A percentile compares a stretch with the other conserved stretches of the same genome.
Conservation (phyloP, 1,140 invertebrate genomes). For the Mizuhopecten yessoensis region DNA sequence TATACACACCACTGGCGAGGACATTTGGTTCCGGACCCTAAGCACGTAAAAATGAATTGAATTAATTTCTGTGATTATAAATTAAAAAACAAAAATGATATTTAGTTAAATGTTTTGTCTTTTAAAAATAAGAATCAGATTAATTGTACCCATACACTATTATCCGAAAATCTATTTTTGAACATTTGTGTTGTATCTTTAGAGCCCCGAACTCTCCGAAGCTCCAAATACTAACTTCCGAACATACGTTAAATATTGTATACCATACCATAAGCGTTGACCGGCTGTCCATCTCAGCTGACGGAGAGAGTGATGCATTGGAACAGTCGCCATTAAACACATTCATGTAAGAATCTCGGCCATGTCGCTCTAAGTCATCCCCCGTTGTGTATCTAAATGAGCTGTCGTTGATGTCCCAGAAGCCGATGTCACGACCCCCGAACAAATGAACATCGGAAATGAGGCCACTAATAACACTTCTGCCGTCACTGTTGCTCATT, state of each 20-base stretch:
- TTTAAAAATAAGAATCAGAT: too few relatives aligned
- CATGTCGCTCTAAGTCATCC: background rate
- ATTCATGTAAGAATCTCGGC: background rate
- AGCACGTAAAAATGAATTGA: too few relatives aligned
- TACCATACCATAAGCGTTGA: background rate
- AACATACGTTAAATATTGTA: background rate
- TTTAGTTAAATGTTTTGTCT: too few relatives aligned
- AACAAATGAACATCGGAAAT: background rate
- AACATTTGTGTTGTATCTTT: too few relatives aligned
- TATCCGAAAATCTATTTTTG: too few relatives aligned
- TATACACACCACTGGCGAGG: background rate
- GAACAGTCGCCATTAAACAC: background rate
- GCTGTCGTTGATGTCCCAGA: background rate
- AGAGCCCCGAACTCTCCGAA: too few relatives aligned
- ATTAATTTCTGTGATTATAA: too few relatives aligned
- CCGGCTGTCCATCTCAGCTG: background rate
- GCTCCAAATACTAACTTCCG: too few relatives aligned
- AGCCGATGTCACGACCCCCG: background rate
- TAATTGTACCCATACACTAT: too few relatives aligned
- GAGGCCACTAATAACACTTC: background rate
- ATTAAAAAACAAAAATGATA: too few relatives aligned
- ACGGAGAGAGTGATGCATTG: background rate
- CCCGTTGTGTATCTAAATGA: background rate
- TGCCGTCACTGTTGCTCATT: background rate
- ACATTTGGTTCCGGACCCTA: background rate